Base-by-base conservation (phyloP, 2,113 vertebrate genomes). In the Tauraco erythrolophus region DNA sequence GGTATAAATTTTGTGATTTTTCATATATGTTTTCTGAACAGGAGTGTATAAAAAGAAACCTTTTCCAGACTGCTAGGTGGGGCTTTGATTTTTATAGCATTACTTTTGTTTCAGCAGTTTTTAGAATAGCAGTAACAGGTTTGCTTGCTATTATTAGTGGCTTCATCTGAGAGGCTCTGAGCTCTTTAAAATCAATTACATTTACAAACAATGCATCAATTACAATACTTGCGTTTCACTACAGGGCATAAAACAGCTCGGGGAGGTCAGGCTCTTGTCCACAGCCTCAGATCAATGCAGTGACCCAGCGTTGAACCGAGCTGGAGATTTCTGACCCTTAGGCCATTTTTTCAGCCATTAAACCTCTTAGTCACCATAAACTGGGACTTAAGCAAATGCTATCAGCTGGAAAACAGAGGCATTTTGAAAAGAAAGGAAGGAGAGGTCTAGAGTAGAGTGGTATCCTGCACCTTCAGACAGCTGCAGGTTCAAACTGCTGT, bases 161-260 rank as follows among this genome's bases (percentile, higher is more conserved):
- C 50, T 91, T 91, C 30, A 65, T 75, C 69, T 1, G 14, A 82
- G 53, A 64, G 48, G 28, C 18, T 60, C 39, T 5, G 37, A 71
- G 61, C 31, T 82, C 69, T 82, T 91, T 76, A 82, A 81, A 96
- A 95, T 89, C 61, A 72, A 92, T 94, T 87, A 51, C 24, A 50
- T 82, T 81, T 92, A 87, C 87, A 84, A 94, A 77, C 90, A 88
- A 53, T 7, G 37, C 62, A 80, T 72, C 53, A 61, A 11, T 80
- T 65, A 60, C 75, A 85, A 50, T 88, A 71, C 51, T 58, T 83
- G 23, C 7, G 0, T 79, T 96, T 94, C 25, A 41, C 66, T 39
- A 27, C 27, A 56, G 43, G 65, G 23, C 28, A 65, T 45, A 87
- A 81, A 77, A 62, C 23, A 79, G 27, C 71, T 82, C 2, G 0